A percentile compares a stretch with the other conserved stretches of the same genome.
Evolutionary conservation across 1,140 invertebrate genomes (phyloP).

Genomic region (Nasonia longicornis): DNA sequence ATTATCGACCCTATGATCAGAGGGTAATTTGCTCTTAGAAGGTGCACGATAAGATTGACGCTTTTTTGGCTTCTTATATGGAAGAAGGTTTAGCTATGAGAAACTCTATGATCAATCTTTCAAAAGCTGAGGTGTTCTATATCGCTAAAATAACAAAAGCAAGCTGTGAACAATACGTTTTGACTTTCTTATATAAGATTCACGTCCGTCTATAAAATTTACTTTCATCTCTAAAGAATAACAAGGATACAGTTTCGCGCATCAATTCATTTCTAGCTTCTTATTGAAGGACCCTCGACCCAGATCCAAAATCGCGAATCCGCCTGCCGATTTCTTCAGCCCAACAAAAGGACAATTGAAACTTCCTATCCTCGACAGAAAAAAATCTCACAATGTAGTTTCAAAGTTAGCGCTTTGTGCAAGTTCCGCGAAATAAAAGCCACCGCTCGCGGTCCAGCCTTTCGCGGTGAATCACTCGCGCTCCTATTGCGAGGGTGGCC

Average conservation of each 20-base stretch:
- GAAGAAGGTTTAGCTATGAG: too few species aligned
- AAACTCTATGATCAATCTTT: too few species aligned
- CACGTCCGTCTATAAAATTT: too few species aligned
- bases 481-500: background rate
- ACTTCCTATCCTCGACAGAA: background rate
- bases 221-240: too few species aligned
- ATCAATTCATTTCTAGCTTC: background rate
- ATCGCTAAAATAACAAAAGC: background rate
- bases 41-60: background rate
- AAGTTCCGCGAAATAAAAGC: constrained; percentile 5
- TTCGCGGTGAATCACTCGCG: background rate
- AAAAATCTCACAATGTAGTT: background rate
- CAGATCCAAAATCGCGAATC: background rate
- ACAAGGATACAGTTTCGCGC: background rate
- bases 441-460: background rate
- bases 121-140: background rate
- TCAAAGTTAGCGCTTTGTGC: background rate
- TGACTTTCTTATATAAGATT: too few species aligned
- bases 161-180: too few species aligned
- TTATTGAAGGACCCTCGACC: background rate
- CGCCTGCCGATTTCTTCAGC: background rate
- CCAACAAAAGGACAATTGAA: background rate
- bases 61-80: background rate
- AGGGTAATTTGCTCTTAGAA: background rate
- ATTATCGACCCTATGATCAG: background rate